Base-by-base conservation (phyloP, 2,888 invertebrate species). In the Callimorpha dominula region DNA sequence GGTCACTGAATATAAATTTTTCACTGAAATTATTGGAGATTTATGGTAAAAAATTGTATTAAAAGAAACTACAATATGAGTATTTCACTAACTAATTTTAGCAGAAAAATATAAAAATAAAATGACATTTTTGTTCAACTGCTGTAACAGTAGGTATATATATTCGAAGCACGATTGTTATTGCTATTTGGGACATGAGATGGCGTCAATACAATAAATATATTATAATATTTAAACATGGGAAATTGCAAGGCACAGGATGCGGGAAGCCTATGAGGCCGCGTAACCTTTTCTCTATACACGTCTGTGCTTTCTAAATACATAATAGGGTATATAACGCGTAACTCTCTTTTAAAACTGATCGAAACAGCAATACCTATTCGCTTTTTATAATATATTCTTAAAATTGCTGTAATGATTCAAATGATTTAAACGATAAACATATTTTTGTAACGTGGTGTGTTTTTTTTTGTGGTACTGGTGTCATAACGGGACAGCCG, bases 381-480 rank as follows among this genome's bases (percentile, higher is more conserved):
- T 92, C 90, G 88, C 93, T 94, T 94, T 85, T 93, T 89, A 94
- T 92, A 93, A 91, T 91, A 91, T 91, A 91, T 91, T 92, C 93
- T 64, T 91, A 92, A 94, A 95, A 95, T 94, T 95, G 93, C 95
- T 95, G 94, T 93, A 94, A 92, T 94, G 87, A 92, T 92, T 92
- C 92, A 93, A 93, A 89, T 94, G 92, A 90, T 91, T 90, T 90
- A 95, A 83, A 83, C 76, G 77, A 82, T 81, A 79, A 83, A 94
- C 94, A 95, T 94, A 94, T 94, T 95, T 95, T 94, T 95, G 89
- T 95, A 95, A 64, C 75, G 81, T 87, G 79, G 78, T 85, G 74
- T 81, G 83, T 84, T 87, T 89, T 31, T 88, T 92, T 90, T 80
- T 83, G 81, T 83, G 81, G 80, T 84, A 76, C 65, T 50, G 90